Base-by-base conservation (phyloP, 2,113 vertebrate genomes). In the Sinocyclocheilus rhinocerous region DNA sequence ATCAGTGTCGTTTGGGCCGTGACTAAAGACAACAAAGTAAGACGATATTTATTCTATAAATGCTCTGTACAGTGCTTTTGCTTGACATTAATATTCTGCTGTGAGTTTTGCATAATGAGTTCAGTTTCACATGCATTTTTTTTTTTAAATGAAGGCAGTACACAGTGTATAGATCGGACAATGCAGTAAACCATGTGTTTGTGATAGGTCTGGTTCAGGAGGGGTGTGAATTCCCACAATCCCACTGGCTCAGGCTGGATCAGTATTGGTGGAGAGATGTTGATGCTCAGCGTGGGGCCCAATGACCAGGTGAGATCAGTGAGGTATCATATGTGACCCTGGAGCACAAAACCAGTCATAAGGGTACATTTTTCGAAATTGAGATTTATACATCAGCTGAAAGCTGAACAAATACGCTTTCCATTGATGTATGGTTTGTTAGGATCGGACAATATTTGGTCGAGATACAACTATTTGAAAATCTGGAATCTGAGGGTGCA, bases 241-340 rank as follows among this genome's bases (percentile, higher is more conserved):
- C 97, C 97, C 42, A 95, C 97, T 76, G 98, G 98, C 76, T 97
- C 97, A 12, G 96, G 97, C 89, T 99, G 98, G 98, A 97, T 99
- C 82, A 95, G 96, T 92, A 97, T 99, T 93, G 96, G 97, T 26
- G 97, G 97, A 70, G 97, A 99, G 88, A 97, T 99, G 97, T 93
- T 95, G 91, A 97, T 97, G 97, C 93, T 99, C 89, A 95, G 96
- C 1, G 96, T 99, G 4, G 98, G 97, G 81, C 94, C 98, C 77
- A 97, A 96, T 10, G 97, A 99, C 88, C 98, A 99, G 97, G 98
- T 97, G 67, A 81, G 94, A 57, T 29, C 52, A 76, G 36, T 16
- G 79, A 10, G 7, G 72, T 39, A 29, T 36, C 42, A 79, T 50
- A 26, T 26, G 26, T 26, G 26, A 26, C 26, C 26, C 26, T 26